Evolutionary conservation across 2,113 vertebrate species (phyloP).

Genomic region (Lipophrys pholis): DNA sequence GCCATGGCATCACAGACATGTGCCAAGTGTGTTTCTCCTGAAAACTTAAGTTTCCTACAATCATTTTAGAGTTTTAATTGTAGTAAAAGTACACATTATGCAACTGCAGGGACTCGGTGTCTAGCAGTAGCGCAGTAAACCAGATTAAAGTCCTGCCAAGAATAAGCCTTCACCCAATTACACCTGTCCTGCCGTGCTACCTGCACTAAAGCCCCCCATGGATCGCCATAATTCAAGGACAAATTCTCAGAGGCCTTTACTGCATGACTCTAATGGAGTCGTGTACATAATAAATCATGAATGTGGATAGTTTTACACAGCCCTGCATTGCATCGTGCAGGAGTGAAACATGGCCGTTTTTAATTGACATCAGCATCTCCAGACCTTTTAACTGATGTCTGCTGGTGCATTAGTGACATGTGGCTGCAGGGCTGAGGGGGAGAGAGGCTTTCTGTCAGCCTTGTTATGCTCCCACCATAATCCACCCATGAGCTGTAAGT

Average conservation of each 20-base stretch:
- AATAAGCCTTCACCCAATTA: constrained; percentile 46
- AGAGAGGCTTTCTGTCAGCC: constrained; percentile 9
- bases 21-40: rapidly evolving
- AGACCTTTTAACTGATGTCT: background rate
- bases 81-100: background rate
- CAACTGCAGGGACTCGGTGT: background rate
- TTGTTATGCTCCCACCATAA: constrained; percentile 17
- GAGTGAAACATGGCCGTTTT: background rate
- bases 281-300: background rate
- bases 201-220: constrained; percentile 14
- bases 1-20: background rate
- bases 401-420: constrained; percentile 2
- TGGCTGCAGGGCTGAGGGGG: constrained; percentile 8
- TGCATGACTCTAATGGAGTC: background rate
- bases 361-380: constrained; percentile 21
- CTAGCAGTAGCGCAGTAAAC: constrained; percentile 23
- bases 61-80: rapidly evolving
- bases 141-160: constrained; percentile 46
- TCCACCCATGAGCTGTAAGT: constrained; percentile 13
- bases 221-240: constrained; percentile 27
- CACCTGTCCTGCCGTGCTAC: constrained; percentile 34
- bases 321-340: background rate
- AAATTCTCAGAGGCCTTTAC: constrained; percentile 4
- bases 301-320: background rate
- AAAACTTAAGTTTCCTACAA: background rate